Evolutionary conservation across 1,140 invertebrate species (phyloP), one percentile per base, ranked within the genome.

Genomic region (Polypedilum vanderplanki): DNA sequence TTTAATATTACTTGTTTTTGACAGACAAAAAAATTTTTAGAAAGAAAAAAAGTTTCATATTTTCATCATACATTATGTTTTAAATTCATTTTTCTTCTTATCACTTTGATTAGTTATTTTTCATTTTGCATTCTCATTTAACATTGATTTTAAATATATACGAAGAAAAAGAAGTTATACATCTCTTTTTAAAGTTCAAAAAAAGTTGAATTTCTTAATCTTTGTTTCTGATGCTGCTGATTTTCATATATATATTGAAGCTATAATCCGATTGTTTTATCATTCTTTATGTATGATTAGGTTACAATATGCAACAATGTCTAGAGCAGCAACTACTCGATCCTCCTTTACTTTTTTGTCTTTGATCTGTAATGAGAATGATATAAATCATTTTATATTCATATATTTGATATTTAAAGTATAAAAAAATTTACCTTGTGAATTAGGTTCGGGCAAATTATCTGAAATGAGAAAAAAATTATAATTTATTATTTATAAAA

Each of bases 361-460:
- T 87, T 85, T 91, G 90, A 88, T 91, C 90, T 92, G 85, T 57
- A 89, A 88, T 77, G 81, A 81, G 83, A 81, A 78, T 76, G 78
- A 77, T 70, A 77, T 22, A 40, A 74, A 15, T 8, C 41, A 46
- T 46, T 46, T 7, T 7, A 41, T 10, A 65, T n/a, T 65, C 17
- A 65, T 65, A 17, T 0, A 18, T 67, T 67, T 17, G n/a, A n/a
- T n/a, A n/a, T n/a, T n/a, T n/a, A n/a, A 17, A 57, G 8, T 17
- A 57, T 17, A 20, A 22, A 20, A 70, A 75, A 41, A 74, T 74
- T 78, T 85, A 97, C 96, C 96, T 91, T 97, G 95, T 82, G 95
- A 97, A 87, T 98, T 98, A 78, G 97, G 97, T 87, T 99, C 97
- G 79, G 97, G 97, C 83, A 99, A 88, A 85, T 98, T 98, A 5